These are phyloP conservation scores for Sebastes jordani DNA, from an alignment of 2,797 vertebrate genomes.

Conservation along the genomic window DNA sequence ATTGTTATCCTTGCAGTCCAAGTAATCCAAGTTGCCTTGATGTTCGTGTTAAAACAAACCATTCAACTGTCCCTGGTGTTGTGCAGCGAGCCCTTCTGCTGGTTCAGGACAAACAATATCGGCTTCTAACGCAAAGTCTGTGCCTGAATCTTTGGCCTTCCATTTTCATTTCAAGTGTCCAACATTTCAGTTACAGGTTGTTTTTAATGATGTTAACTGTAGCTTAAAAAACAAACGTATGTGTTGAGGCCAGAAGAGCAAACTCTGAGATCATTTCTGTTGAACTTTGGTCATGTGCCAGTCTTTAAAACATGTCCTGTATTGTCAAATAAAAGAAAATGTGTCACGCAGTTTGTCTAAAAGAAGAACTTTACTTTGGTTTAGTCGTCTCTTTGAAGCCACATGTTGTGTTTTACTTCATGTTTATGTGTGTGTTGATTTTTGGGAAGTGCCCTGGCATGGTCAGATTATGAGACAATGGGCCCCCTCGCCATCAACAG, in stretches of 20 bases:
- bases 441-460: too few relatives aligned
- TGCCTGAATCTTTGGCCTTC: conserved; percentile 29
- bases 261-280: conserved; percentile 36
- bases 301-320: conserved; percentile 41
- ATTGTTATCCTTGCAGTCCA: conserved; percentile 56
- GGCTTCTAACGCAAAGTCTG: conserved; percentile 11
- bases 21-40: conserved; percentile 76
- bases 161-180: conserved; percentile 23
- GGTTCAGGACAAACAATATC: conserved; percentile 5
- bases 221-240: neutral
- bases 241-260: conserved; percentile 30
- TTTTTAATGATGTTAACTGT: neutral
- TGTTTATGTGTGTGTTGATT: too few relatives aligned
- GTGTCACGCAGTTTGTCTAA: neutral
- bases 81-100: neutral
- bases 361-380: neutral
- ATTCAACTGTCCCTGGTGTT: conserved; percentile 7
- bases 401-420: neutral
- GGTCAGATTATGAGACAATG: too few relatives aligned
- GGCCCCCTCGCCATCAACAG: too few relatives aligned
- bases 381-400: neutral
- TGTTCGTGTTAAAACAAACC: conserved; percentile 47
- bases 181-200: neutral
- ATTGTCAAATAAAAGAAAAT: conserved; percentile 58
- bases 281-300: conserved; percentile 41